Evolutionary conservation across 2,797 vertebrate genomes (phyloP).

Genomic region (Tolypeutes matacus): DNA sequence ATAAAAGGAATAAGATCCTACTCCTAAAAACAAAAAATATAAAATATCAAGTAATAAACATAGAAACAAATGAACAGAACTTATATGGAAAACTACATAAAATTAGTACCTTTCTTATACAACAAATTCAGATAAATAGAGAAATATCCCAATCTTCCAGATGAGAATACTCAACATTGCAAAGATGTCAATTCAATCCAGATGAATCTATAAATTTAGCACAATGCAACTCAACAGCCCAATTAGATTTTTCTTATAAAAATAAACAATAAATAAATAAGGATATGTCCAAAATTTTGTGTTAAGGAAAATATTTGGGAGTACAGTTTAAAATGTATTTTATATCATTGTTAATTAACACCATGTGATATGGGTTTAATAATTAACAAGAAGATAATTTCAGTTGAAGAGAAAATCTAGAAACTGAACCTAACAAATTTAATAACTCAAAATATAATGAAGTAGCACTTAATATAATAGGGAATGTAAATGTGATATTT

Average conservation of each 20-base stretch:
- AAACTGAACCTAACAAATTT: background rate
- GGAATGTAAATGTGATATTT: background rate
- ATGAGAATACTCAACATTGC: slow-evolving; percentile 16
- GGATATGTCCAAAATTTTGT: background rate
- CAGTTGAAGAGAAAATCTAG: background rate
- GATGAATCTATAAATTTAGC: slow-evolving; percentile 38
- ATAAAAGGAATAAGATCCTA: background rate
- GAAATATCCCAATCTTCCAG: background rate
- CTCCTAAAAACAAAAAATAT: background rate
- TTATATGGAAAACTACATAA: background rate
- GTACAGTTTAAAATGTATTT: background rate
- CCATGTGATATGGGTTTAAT: background rate
- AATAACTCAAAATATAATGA: slow-evolving; percentile 25
- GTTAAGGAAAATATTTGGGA: background rate
- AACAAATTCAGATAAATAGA: slow-evolving; percentile 34
- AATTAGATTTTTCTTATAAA: slow-evolving; percentile 33
- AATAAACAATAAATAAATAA: background rate
- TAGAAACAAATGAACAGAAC: background rate
- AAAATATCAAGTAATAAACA: background rate
- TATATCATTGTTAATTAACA: background rate
- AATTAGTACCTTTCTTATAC: slow-evolving; percentile 1
- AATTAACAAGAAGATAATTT: background rate
- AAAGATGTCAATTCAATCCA: slow-evolving; percentile 37
- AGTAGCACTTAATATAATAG: background rate
- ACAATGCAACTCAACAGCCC: background rate